phyloP scores from a whole-genome alignment of 1,140 invertebrate genomes.

The Uloborus diversus region DNA sequence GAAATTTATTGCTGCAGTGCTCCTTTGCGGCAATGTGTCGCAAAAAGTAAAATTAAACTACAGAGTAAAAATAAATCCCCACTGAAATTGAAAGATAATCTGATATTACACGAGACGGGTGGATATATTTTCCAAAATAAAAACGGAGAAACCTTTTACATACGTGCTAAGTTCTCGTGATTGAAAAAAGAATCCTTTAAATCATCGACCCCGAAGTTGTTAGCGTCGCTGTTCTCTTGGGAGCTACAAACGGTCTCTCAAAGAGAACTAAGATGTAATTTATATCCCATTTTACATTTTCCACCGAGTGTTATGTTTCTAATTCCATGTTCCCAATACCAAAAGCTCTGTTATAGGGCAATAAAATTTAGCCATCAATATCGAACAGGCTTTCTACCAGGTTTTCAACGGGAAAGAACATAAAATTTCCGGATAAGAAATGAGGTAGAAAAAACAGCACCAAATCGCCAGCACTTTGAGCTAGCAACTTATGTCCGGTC shows the following conservation, averaged over 20 bases:
- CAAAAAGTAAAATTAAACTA: background rate
- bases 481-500: slow-evolving; percentile 14
- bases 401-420: slow-evolving; percentile 40
- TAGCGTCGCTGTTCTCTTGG: slow-evolving; percentile 1
- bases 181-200: slow-evolving; percentile 13
- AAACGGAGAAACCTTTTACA: too few species aligned
- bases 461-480: slow-evolving; percentile 24
- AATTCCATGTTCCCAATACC: slow-evolving; percentile 33
- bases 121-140: background rate
- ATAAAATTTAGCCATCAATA: slow-evolving; percentile 50
- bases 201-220: slow-evolving; percentile 19
- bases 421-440: slow-evolving; percentile 38
- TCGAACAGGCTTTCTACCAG: slow-evolving; percentile 29
- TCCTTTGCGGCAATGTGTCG: background rate
- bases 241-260: slow-evolving; percentile 28
- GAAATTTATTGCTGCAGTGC: too few species aligned
- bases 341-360: slow-evolving; percentile 18
- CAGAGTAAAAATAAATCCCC: background rate
- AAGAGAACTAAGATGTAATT: slow-evolving; percentile 36
- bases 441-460: slow-evolving; percentile 22
- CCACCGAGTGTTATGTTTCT: slow-evolving; percentile 25
- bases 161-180: too few species aligned
- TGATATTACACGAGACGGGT: background rate
- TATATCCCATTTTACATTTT: slow-evolving; percentile 47
- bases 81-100: background rate